Base-by-base conservation (phyloP, 2,797 vertebrate species). In the Danio kyathit region DNA sequence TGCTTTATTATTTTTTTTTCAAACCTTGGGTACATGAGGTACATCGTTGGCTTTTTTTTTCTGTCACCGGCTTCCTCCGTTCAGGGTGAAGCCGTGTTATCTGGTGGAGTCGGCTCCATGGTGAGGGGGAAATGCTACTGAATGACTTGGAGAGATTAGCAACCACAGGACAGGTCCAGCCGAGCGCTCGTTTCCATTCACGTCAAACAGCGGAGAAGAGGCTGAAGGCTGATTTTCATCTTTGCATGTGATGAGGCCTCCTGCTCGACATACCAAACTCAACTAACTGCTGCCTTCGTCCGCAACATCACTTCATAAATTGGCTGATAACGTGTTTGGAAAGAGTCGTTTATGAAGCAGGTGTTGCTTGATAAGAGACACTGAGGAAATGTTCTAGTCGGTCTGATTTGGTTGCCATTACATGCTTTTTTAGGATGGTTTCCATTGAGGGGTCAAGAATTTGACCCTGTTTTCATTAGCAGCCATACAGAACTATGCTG, bases 111-210 rank as follows among this genome's bases (percentile, higher is more conserved):
- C 78, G 85, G 85, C 74, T 76, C 78, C 81, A 74, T 80, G 79
- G 83, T 57, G 66, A 85, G 84, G 86, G 89, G 89, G 89, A 90
- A 90, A 90, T 86, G 84, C 80, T 84, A 84, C 82, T 72, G 85
- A 87, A 89, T 89, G 86, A 85, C 86, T 76, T 3, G 17, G 82
- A 82, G 77, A 90, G 87, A 89, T 90, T 87, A 89, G 86, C 86
- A 91, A 93, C 92, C 92, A 92, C 92, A 93, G 81, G 82, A 84
- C 84, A 84, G 82, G 87, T 87, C 89, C 85, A 84, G 84, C 78
- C 43, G 74, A 82, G 81, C 61, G 81, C 51, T 74, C 66, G 76
- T 54, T 83, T 67, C 71, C 75, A 72, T 54, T 16, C 40, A 17
- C 46, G 60, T 54, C 65, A 38, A 64, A 66, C 51, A 48, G 5